Base-by-base conservation (phyloP, 37 sponge, comb jelly and placozoan species). In the Mnemiopsis leidyi region DNA sequence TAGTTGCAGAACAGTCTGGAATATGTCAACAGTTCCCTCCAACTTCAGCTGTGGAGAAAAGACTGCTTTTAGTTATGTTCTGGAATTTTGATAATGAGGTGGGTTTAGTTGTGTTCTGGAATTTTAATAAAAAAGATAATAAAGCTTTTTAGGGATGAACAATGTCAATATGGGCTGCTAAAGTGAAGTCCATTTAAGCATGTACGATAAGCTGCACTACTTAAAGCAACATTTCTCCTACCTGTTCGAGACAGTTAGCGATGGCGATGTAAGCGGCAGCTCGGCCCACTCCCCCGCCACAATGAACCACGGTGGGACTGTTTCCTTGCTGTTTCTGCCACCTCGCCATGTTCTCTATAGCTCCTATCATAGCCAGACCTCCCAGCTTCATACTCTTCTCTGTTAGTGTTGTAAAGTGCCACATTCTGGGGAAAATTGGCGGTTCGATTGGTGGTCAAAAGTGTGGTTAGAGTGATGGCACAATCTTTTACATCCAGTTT, bases 11-110 rank as follows among this genome's bases (percentile, higher is more conserved):
- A 76, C 93, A 18, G 77, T 93, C 68, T 93, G 93, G 93, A 93
- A 93, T 16, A 93, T 76, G 39, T 93, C 93, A 16, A 93, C 67
- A 9, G 79, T 93, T 13, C 93, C 93, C 48, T 93, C 93, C 31
- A 93, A 36, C 73, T 69, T 69, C n/a, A 69, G 29, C 73, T 69
- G 73, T 21, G 73, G 29, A 25, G 73, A 25, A 20, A n/a, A n/a
- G n/a, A n/a, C n/a, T n/a, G n/a, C n/a, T n/a, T n/a, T n/a, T n/a
- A n/a, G n/a, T n/a, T n/a, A n/a, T n/a, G n/a, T n/a, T n/a, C n/a
- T n/a, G n/a, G n/a, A n/a, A n/a, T n/a, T n/a, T n/a, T n/a, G n/a
- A n/a, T n/a, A n/a, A n/a, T n/a, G n/a, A n/a, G n/a, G n/a, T n/a
- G n/a, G n/a, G n/a, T n/a, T n/a, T n/a, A n/a, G n/a, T n/a, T n/a